A percentile compares a stretch with the other conserved stretches of the same genome.
phyloP scores from a whole-genome alignment of 2,888 invertebrate genomes.

The Formica aserva region DNA sequence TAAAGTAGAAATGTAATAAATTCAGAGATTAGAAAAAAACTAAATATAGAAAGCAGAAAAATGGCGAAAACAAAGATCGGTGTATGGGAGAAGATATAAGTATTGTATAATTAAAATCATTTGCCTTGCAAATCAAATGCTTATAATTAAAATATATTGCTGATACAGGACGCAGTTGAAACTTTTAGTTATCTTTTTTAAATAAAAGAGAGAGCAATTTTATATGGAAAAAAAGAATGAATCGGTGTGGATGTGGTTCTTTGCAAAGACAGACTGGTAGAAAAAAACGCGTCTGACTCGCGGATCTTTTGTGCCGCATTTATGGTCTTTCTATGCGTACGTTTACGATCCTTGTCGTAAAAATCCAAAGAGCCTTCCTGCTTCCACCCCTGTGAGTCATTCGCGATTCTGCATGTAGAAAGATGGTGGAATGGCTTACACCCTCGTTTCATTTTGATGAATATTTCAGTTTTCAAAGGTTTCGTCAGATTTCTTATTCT shows the following conservation, averaged over 20 bases:
- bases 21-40: background rate
- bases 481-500: background rate
- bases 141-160: background rate
- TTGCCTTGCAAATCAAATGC: background rate
- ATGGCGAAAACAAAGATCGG: background rate
- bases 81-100: background rate
- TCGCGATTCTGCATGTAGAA: slow-evolving; percentile 41
- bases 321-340: slow-evolving; percentile 55
- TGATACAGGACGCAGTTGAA: background rate
- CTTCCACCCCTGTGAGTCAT: slow-evolving; percentile 78
- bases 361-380: slow-evolving; percentile 65
- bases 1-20: background rate
- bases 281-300: slow-evolving; percentile 55
- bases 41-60: background rate
- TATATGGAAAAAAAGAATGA: slow-evolving; percentile 2
- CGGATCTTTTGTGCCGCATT: slow-evolving; percentile 64
- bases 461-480: background rate
- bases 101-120: background rate
- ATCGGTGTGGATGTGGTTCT: slow-evolving; percentile 30
- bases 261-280: slow-evolving; percentile 38
- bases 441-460: slow-evolving; percentile 19
- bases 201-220: background rate
- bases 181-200: background rate
- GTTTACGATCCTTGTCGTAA: slow-evolving; percentile 69
- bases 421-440: background rate